Percentiles rank a stretch among this genome's conserved stretches.
phyloP scores from a whole-genome alignment of 2,797 vertebrate species.

The Clarias fuscus region DNA sequence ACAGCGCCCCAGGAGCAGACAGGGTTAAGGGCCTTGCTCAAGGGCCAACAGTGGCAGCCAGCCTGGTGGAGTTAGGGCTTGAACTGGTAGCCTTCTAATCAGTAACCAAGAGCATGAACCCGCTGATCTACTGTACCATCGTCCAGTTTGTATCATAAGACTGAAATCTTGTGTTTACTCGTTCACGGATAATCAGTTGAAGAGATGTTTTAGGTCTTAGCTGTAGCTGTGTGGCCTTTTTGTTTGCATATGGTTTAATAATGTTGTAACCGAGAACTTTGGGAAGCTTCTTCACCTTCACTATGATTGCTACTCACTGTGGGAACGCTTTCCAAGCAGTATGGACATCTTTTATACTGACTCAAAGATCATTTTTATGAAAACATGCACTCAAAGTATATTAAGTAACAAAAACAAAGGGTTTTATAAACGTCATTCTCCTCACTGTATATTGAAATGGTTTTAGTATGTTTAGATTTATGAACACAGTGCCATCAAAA shows the following conservation, averaged over 20 bases:
- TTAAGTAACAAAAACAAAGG: background rate
- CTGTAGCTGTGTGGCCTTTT: too few species aligned
- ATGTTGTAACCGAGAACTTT: background rate
- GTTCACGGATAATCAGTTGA: too few species aligned
- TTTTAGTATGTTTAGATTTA: background rate
- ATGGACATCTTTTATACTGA: background rate
- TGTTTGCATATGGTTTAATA: background rate
- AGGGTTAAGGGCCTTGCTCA: too few species aligned
- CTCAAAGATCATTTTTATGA: background rate
- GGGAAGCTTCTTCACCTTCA: background rate
- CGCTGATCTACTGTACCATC: too few species aligned
- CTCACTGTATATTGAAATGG: background rate
- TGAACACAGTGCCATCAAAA: background rate
- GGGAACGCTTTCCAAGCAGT: background rate
- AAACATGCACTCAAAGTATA: background rate
- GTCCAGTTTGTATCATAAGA: too few species aligned
- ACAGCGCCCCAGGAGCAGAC: too few species aligned
- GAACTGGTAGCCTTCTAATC: too few species aligned
- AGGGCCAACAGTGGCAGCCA: too few species aligned
- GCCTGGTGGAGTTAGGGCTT: too few species aligned
- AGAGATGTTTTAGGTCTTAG: background rate
- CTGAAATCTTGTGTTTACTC: too few species aligned
- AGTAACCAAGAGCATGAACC: too few species aligned
- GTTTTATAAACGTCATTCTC: background rate
- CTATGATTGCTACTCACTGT: background rate